Evolutionary conservation across 2,888 invertebrate species (phyloP).

Genomic region (Drosophila cognata): DNA sequence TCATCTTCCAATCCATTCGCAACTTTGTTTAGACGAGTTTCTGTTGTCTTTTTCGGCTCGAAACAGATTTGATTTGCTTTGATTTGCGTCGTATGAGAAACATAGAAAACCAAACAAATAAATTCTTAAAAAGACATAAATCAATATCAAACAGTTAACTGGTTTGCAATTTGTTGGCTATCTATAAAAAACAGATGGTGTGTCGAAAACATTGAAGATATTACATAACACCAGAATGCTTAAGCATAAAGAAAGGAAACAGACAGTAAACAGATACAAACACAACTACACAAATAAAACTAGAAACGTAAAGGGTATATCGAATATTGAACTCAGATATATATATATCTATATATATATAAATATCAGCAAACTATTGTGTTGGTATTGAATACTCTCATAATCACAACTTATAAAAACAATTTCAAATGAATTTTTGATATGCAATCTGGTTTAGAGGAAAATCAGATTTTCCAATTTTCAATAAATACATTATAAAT

Average conservation of each 20-base stretch:
- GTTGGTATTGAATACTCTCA: neutral
- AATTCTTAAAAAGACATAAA: constrained; percentile 35
- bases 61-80: neutral
- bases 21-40: constrained; percentile 18
- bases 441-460: too few species aligned
- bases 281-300: neutral
- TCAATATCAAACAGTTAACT: constrained; percentile 39
- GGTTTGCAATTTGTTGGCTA: constrained; percentile 17
- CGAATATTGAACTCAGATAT: neutral
- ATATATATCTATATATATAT: neutral
- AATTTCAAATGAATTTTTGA: too few species aligned
- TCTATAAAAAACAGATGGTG: neutral
- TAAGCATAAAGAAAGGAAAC: neutral
- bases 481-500: neutral
- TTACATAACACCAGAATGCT: neutral
- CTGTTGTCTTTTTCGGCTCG: neutral
- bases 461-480: neutral
- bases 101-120: constrained; percentile 2
- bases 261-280: neutral
- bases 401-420: neutral
- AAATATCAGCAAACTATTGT: neutral
- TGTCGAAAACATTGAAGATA: neutral
- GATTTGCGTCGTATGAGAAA: neutral
- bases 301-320: neutral
- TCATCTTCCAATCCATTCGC: constrained; percentile 9